Percentiles rank a stretch among this genome's conserved stretches.
These are phyloP conservation scores for Isurus oxyrinchus DNA, from an alignment of 2,113 vertebrate species.

Conservation along the genomic window DNA sequence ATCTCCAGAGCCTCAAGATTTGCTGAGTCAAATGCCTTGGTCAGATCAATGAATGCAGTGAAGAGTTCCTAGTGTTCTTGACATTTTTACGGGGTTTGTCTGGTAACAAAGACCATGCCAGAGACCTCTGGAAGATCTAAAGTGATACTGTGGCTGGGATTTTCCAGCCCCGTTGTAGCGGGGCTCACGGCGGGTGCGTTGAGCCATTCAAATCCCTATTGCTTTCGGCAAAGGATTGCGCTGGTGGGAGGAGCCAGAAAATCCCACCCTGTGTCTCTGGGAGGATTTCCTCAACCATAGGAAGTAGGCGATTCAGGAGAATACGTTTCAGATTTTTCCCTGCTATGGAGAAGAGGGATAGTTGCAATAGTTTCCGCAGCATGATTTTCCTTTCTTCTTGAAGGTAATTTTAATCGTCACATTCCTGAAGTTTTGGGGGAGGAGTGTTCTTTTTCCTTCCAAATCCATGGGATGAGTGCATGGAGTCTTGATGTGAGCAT, in stretches of 20 bases:
- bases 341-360: no score
- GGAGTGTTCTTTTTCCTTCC: neutral
- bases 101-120: neutral
- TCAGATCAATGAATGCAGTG: neutral
- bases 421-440: neutral
- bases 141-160: neutral
- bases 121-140: neutral
- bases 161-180: no score
- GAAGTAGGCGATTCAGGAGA: neutral
- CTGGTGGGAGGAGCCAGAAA: no score
- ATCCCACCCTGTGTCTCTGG: neutral
- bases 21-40: neutral
- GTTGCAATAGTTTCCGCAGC: no score
- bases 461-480: neutral
- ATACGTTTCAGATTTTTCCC: neutral
- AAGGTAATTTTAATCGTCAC: neutral
- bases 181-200: no score
- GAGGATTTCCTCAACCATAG: neutral
- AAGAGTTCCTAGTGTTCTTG: neutral
- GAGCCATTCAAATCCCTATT: no score
- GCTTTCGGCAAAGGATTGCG: no score
- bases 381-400: neutral
- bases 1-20: neutral
- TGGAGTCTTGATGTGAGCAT: neutral
- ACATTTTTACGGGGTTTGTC: neutral